These are phyloP conservation scores for Hydrophis major DNA, from an alignment of 2,797 vertebrate genomes.

Conservation along the genomic window DNA sequence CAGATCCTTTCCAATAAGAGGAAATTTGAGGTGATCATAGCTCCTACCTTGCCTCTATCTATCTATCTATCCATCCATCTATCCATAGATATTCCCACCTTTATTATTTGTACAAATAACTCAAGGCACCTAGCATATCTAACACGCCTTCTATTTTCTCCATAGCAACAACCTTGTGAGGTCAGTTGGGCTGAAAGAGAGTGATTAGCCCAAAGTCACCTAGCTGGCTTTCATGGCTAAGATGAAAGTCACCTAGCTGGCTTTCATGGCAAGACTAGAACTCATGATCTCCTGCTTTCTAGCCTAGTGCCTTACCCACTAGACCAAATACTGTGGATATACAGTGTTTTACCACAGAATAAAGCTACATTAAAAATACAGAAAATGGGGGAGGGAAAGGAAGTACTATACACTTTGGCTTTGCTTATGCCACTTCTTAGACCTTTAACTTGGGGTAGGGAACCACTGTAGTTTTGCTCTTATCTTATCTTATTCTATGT, in stretches of 20 bases:
- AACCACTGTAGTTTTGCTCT: neutral
- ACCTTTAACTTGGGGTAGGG: neutral
- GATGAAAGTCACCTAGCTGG: too few relatives aligned
- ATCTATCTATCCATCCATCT: neutral
- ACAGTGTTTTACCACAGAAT: neutral
- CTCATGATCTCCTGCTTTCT: neutral
- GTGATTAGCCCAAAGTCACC: neutral
- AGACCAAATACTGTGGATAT: neutral
- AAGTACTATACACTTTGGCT: neutral
- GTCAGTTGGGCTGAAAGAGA: neutral
- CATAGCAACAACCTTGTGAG: neutral
- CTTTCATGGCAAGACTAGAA: neutral
- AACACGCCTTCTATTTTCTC: neutral
- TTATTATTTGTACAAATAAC: neutral
- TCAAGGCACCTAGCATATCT: neutral
- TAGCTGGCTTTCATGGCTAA: neutral
- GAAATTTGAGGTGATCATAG: neutral
- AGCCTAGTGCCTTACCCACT: neutral
- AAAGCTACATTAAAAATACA: neutral
- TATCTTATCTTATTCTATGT: neutral
- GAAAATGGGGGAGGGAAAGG: neutral
- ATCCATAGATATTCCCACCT: neutral
- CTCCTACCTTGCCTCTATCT: neutral
- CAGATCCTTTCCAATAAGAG: neutral
- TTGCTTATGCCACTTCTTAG: neutral